These are phyloP conservation scores for Cyrtonyx montezumae DNA, from an alignment of 2,113 vertebrate species.

Conservation along the genomic window DNA sequence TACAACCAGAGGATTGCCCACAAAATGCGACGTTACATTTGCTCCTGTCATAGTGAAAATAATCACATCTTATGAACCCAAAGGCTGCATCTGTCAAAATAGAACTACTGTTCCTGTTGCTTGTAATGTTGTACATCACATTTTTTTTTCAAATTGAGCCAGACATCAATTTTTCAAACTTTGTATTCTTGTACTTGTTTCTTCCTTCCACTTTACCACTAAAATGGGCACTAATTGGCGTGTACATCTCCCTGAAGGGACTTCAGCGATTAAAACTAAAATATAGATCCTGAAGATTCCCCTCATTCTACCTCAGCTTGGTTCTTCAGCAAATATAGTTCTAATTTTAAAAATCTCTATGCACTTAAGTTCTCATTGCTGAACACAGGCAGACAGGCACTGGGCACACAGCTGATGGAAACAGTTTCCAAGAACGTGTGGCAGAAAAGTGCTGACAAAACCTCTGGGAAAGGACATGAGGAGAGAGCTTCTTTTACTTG, in stretches of 20 bases:
- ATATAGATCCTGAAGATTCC: not conserved
- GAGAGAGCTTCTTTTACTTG: not conserved
- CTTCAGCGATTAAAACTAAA: not conserved
- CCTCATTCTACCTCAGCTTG: not conserved
- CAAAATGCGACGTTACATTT: not conserved
- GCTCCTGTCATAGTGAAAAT: not conserved
- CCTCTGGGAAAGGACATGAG: not conserved
- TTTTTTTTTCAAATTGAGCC: not conserved
- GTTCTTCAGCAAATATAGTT: not conserved
- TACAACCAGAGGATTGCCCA: not conserved
- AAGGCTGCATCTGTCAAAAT: not conserved
- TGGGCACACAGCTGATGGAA: fast-evolving
- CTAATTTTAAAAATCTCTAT: not conserved
- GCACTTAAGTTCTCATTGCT: not conserved
- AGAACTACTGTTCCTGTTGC: not conserved
- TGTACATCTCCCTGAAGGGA: not conserved
- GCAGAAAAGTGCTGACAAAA: not conserved
- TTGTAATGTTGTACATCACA: fast-evolving
- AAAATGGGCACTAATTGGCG: not conserved
- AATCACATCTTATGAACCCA: not conserved
- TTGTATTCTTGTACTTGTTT: not conserved
- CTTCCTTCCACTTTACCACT: not conserved
- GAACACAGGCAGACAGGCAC: not conserved
- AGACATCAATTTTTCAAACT: not conserved
- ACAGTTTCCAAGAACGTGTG: not conserved